Percentiles rank a stretch among this genome's conserved stretches.
These are phyloP conservation scores for Phthorimaea operculella DNA, from an alignment of 1,140 invertebrate genomes.

Conservation along the genomic window DNA sequence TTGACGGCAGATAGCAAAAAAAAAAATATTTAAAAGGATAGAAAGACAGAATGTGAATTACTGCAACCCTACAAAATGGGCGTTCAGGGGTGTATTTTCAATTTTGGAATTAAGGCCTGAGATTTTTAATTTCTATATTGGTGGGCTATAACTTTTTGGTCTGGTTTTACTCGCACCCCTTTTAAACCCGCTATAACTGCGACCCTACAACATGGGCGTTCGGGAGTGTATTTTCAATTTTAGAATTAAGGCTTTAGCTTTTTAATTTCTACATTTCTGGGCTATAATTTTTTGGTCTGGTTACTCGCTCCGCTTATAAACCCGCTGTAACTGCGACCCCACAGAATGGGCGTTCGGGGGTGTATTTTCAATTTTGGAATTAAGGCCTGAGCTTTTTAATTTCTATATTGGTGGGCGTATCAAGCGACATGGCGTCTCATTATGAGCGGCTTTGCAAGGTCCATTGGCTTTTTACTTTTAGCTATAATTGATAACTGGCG, in stretches of 20 bases:
- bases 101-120: conserved; percentile 32
- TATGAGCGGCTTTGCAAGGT: conserved; percentile 36
- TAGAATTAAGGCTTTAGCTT: conserved; percentile 39
- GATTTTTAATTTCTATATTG: conserved; percentile 52
- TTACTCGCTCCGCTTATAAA: conserved; percentile 16
- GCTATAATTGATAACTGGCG: too few species aligned
- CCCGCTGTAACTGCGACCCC: conserved; percentile 17
- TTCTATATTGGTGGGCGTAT: conserved; percentile 47
- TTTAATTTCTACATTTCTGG: conserved; percentile 54
- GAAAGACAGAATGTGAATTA: too few species aligned
- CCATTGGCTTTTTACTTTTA: conserved; percentile 32
- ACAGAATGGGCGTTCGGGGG: conserved; percentile 18
- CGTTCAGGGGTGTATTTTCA: conserved; percentile 26
- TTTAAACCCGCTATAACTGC: conserved; percentile 17
- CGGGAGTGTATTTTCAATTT: conserved; percentile 27
- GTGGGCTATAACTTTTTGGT: conserved; percentile 23
- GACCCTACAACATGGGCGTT: conserved; percentile 11
- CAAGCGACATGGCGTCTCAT: conserved; percentile 53
- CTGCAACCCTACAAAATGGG: conserved; percentile 9
- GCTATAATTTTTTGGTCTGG: too few species aligned
- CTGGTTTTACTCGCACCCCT: conserved; percentile 11
- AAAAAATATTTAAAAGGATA: neutral
- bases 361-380: conserved; percentile 29
- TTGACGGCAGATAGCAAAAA: neutral
- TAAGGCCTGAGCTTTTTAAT: conserved; percentile 51